A percentile compares a stretch with the other conserved stretches of the same genome.
Conservation (phyloP, 1,140 invertebrate species). For the Linepithema humile region DNA sequence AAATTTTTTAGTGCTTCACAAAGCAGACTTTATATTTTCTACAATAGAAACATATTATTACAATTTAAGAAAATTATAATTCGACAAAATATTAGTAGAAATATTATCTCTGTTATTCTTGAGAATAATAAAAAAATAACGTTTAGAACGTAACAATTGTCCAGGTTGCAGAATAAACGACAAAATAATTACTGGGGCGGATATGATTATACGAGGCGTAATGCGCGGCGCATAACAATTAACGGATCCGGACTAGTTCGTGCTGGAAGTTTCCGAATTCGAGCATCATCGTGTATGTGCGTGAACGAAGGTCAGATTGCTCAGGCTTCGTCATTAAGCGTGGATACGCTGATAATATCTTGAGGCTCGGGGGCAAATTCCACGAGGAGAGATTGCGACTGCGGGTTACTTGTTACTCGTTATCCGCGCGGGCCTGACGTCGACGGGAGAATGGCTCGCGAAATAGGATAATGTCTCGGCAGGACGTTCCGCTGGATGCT, state of each 20-base stretch:
- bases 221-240: constrained; percentile 35
- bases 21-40: too few species aligned
- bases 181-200: constrained; percentile 14
- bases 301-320: constrained; percentile 46
- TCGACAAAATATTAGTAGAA: background rate
- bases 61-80: background rate
- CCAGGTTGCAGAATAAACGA: background rate
- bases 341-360: constrained; percentile 36
- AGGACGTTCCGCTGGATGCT: constrained; percentile 70
- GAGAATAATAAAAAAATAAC: too few species aligned
- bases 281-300: background rate
- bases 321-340: constrained; percentile 23
- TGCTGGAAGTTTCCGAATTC: constrained; percentile 31
- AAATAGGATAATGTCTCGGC: constrained; percentile 80
- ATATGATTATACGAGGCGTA: constrained; percentile 18
- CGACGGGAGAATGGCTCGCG: constrained; percentile 68
- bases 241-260: background rate
- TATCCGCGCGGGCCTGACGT: constrained; percentile 74
- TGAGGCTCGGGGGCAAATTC: constrained; percentile 3
- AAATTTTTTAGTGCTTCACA: too few species aligned
- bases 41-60: background rate
- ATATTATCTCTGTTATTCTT: background rate
- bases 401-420: constrained; percentile 50
- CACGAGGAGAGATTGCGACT: constrained; percentile 16
- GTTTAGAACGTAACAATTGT: background rate